These are phyloP conservation scores for Trematocara marginatum DNA, from an alignment of 2,113 vertebrate species.

Conservation along the genomic window DNA sequence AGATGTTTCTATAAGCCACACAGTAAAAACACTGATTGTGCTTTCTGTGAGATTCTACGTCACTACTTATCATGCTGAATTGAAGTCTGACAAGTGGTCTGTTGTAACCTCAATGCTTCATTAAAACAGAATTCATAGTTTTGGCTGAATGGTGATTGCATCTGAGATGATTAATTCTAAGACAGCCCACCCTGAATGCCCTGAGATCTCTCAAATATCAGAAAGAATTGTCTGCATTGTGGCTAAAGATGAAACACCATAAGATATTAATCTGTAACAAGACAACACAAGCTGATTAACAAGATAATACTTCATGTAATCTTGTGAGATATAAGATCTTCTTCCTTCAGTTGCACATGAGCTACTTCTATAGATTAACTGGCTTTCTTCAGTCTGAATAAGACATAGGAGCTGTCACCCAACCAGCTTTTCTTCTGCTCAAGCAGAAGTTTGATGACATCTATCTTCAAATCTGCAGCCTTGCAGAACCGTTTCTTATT, in stretches of 20 bases:
- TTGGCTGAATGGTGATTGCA: background rate
- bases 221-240: background rate
- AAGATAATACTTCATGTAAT: slow-evolving; percentile 8
- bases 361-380: background rate
- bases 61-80: background rate
- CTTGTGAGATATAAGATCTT: background rate
- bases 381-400: background rate
- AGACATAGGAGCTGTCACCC: slow-evolving; percentile 1
- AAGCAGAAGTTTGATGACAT: slow-evolving; percentile 30
- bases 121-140: slow-evolving; percentile 21
- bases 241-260: background rate
- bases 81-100: background rate
- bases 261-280: background rate
- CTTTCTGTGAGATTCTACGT: background rate
- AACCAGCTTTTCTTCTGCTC: background rate
- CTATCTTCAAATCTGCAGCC: slow-evolving; percentile 11
- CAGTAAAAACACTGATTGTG: background rate
- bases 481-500: slow-evolving; percentile 12
- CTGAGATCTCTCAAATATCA: slow-evolving; percentile 3
- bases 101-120: background rate
- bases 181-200: background rate
- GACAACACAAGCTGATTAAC: slow-evolving; percentile 24
- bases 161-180: slow-evolving; percentile 20
- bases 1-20: background rate
- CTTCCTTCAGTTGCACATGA: background rate